Percentiles rank a stretch among this genome's conserved stretches.
These are phyloP conservation scores for Caenorhabditis panamensis DNA, from an alignment of 2,888 invertebrate species.

Conservation along the genomic window DNA sequence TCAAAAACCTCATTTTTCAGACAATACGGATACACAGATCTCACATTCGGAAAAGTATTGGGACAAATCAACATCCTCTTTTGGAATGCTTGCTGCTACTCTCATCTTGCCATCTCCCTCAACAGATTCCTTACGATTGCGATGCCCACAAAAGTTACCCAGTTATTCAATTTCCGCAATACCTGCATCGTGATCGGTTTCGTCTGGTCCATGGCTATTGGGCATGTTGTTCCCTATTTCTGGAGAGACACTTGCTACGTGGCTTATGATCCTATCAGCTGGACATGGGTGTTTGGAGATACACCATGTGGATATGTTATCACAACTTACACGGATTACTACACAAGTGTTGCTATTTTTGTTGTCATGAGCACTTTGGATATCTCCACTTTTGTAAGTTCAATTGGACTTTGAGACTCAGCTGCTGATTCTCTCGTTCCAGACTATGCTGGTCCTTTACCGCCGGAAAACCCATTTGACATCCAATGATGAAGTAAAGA, in stretches of 20 bases:
- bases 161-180: slow-evolving; percentile 48
- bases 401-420: neutral
- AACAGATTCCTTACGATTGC: slow-evolving; percentile 67
- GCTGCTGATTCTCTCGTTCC: neutral
- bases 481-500: slow-evolving; percentile 17
- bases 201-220: slow-evolving; percentile 62
- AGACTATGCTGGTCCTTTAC: slow-evolving; percentile 45
- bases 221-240: slow-evolving; percentile 65
- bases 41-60: slow-evolving; percentile 47
- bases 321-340: slow-evolving; percentile 63
- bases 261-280: slow-evolving; percentile 52
- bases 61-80: slow-evolving; percentile 70
- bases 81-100: slow-evolving; percentile 71
- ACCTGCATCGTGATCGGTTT: slow-evolving; percentile 55
- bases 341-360: slow-evolving; percentile 62
- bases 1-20: slow-evolving; percentile 20
- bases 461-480: slow-evolving; percentile 28
- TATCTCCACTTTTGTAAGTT: slow-evolving; percentile 56
- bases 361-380: slow-evolving; percentile 59
- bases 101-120: slow-evolving; percentile 66
- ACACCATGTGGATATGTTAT: slow-evolving; percentile 61
- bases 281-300: slow-evolving; percentile 60
- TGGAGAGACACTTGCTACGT: slow-evolving; percentile 64
- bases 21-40: slow-evolving; percentile 37
- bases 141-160: slow-evolving; percentile 50